These are phyloP conservation scores for Balaenoptera acutorostrata DNA, from an alignment of 2,113 vertebrate species.

Conservation along the genomic window DNA sequence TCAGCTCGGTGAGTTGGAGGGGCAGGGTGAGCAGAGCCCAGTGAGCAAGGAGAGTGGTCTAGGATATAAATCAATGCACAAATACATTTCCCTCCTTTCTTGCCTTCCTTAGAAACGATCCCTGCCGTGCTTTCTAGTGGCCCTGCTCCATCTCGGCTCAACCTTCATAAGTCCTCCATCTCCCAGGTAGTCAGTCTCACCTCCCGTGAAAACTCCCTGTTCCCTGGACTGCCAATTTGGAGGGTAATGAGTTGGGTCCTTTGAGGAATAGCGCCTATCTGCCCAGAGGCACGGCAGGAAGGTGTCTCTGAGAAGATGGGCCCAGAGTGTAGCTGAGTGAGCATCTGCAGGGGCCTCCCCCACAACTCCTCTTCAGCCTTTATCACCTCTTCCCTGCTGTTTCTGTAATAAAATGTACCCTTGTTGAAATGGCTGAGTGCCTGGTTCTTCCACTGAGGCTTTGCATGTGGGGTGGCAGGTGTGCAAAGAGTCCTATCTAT, in stretches of 20 bases:
- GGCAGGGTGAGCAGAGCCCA: no score
- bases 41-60: not conserved
- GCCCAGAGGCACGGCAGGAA: not conserved
- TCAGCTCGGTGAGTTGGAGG: not conserved
- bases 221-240: not conserved
- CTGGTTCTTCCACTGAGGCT: not conserved
- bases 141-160: not conserved
- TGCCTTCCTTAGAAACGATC: conserved; percentile 3
- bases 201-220: not conserved
- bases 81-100: not conserved
- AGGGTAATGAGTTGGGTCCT: not conserved
- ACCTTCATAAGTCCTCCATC: accelerated
- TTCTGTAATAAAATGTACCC: not conserved
- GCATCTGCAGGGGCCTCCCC: no score
- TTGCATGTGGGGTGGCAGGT: no score
- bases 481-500: not conserved
- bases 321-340: accelerated
- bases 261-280: not conserved
- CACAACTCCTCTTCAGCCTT: not conserved
- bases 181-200: not conserved
- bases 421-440: not conserved
- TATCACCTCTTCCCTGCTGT: not conserved
- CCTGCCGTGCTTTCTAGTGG: conserved; percentile 50
- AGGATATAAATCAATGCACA: accelerated
- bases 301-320: not conserved